Base-by-base conservation (phyloP, 2,888 invertebrate genomes). In the Pseudanteris insignis region DNA sequence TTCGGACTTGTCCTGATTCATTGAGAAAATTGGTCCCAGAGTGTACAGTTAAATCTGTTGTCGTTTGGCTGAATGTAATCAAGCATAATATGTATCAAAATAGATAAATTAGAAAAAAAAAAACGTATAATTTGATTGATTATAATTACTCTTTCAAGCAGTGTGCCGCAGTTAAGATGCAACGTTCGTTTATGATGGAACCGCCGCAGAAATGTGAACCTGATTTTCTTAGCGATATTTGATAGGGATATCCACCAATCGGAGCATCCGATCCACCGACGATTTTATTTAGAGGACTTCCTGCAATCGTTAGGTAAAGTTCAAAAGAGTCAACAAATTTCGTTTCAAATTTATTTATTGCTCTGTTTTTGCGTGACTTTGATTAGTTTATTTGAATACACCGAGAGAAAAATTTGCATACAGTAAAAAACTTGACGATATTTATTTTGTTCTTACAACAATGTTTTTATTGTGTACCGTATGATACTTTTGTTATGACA, bases 131-230 rank as follows among this genome's bases (percentile, higher is more conserved):
- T n/a, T n/a, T n/a, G n/a, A n/a, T n/a, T n/a, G n/a, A n/a, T n/a
- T n/a, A 18, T 18, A 18, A 4, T 18, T 65, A 64, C 66, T 10
- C 6, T 12, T 40, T 12, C 8, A 68, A 10, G 24, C 67, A 68
- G 26, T 65, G 66, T 5, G 66, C 68, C 9, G 85, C 84, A 0
- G 84, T 85, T 1, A 85, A 66, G 13, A 85, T 81, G 2, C 83
- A 82, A 7, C 82, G 71, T 0, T 82, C 79, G 13, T 82, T 83
- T 5, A 86, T 72, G 1, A 86, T 79, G 0, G 85, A 84, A 0
- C 85, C 86, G 0, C 86, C 85, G 57, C 86, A 86, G 69, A 83
- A 83, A 58, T 86, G 86, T 66, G 77, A 75, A 3, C 80, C 77
- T 0, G 7, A 1, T 0, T 73, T 79, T 32, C 84, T 72, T 1